Percentiles rank a stretch among this genome's conserved stretches.
These are phyloP conservation scores for Alviniconcha strummeri DNA, from an alignment of 2,888 invertebrate species.

Conservation along the genomic window DNA sequence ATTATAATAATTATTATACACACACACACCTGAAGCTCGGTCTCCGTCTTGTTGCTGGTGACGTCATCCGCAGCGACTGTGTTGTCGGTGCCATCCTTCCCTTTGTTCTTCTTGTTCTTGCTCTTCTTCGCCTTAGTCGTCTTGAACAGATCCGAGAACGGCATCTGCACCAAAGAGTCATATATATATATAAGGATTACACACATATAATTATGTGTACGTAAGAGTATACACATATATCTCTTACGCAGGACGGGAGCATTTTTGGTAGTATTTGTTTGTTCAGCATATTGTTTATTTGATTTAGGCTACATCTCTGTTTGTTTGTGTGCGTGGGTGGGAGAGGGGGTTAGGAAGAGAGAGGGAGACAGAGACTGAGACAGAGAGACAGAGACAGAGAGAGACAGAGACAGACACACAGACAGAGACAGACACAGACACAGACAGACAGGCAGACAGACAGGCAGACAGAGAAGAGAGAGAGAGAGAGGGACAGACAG, in stretches of 20 bases:
- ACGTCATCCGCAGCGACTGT: constrained; percentile 15
- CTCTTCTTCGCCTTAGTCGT: constrained; percentile 31
- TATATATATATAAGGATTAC: too few species aligned
- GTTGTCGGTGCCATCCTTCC: constrained; percentile 19
- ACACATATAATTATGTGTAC: too few species aligned
- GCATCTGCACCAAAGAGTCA: constrained; percentile 1
- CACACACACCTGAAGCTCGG: too few species aligned
- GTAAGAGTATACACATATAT: too few species aligned
- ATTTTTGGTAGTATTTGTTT: too few species aligned
- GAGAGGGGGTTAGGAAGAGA: too few species aligned
- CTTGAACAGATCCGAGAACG: constrained; percentile 33
- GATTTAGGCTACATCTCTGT: background rate
- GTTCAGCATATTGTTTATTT: too few species aligned
- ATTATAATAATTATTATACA: too few species aligned
- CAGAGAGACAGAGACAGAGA: background rate
- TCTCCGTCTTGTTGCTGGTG: background rate
- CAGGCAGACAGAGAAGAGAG: background rate
- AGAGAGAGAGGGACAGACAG: background rate
- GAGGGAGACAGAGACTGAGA: background rate
- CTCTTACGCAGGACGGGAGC: too few species aligned
- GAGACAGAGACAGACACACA: background rate
- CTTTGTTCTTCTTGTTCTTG: constrained; percentile 30
- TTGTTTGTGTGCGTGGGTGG: background rate
- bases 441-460: too few species aligned
- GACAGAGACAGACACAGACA: too few species aligned